phyloP scores from a whole-genome alignment of 2,797 vertebrate species.

The Syndactyla subalaris region DNA sequence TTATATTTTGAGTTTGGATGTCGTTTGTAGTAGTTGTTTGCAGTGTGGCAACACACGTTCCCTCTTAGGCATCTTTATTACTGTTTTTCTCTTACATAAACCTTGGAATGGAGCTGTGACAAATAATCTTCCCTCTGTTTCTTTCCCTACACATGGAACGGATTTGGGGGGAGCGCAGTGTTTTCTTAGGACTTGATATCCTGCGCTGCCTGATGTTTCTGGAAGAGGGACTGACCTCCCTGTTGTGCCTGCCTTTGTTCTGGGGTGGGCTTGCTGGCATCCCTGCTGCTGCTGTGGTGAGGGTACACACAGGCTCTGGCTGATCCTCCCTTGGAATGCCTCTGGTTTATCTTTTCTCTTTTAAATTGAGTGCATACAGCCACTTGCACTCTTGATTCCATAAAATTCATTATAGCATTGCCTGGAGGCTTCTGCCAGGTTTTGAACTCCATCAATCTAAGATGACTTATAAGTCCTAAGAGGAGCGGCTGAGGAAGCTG shows the following conservation, averaged over 20 bases:
- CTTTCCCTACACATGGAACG: not conserved
- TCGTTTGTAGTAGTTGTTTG: not conserved
- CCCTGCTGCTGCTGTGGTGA: accelerated
- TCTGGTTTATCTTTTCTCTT: not conserved
- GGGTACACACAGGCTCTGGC: not conserved
- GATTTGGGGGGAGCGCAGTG: not conserved
- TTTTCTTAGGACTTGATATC: not conserved
- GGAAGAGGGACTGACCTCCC: not conserved
- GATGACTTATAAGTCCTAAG: not conserved
- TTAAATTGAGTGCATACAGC: not conserved
- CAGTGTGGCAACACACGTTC: not conserved
- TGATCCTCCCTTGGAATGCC: not conserved
- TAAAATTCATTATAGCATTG: not conserved
- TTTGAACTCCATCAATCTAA: not conserved
- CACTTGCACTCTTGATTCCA: not conserved
- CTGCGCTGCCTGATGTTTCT: not conserved
- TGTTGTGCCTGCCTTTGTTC: not conserved
- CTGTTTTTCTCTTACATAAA: not conserved
- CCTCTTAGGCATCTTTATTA: not conserved
- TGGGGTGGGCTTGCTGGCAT: not conserved
- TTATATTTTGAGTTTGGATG: not conserved
- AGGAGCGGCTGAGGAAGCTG: not conserved
- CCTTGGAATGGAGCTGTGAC: not conserved
- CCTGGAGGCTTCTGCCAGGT: not conserved
- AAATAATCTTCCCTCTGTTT: not conserved